Base-by-base conservation (phyloP, 1,140 invertebrate species). In the Calliopsis andreniformis region DNA sequence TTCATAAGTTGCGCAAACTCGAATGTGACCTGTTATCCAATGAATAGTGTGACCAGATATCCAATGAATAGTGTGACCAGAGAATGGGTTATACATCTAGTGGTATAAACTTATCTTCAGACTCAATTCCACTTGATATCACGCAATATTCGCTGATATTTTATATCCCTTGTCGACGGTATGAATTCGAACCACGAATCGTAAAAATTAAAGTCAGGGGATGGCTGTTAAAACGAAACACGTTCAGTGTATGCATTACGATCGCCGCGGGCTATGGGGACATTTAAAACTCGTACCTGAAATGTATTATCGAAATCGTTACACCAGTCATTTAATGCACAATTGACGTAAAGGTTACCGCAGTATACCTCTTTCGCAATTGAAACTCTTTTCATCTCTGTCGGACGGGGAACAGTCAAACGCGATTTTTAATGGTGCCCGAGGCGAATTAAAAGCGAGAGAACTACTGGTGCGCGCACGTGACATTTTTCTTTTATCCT, bases 121-220 rank as follows among this genome's bases (percentile, higher is more conserved):
- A n/a, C n/a, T n/a, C n/a, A n/a, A n/a, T n/a, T n/a, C n/a, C n/a
- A n/a, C n/a, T n/a, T n/a, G n/a, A n/a, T n/a, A n/a, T n/a, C n/a
- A n/a, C n/a, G n/a, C n/a, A n/a, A n/a, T n/a, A n/a, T n/a, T n/a
- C n/a, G n/a, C n/a, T n/a, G n/a, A n/a, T n/a, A n/a, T n/a, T n/a
- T 6, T 18, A 35, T 39, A 23, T 25, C 16, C 18, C 35, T 61
- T 18, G 20, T 28, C 6, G 16, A 23, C n/a, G 43, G 3, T 23
- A 47, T 14, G 53, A 20, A 49, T 58, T 68, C 58, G 18, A 18
- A 0, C 20, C 23, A 47, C 32, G 45, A 35, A 12, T 63, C 42
- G 59, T 76, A 58, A 76, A 68, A 68, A 68, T 58, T 49, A 51
- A 42, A 47, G 47, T 32, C 30, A 43, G 16, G 20, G n/a, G 63